Base-by-base conservation (phyloP, 2,888 invertebrate species). In the Acleris literana region DNA sequence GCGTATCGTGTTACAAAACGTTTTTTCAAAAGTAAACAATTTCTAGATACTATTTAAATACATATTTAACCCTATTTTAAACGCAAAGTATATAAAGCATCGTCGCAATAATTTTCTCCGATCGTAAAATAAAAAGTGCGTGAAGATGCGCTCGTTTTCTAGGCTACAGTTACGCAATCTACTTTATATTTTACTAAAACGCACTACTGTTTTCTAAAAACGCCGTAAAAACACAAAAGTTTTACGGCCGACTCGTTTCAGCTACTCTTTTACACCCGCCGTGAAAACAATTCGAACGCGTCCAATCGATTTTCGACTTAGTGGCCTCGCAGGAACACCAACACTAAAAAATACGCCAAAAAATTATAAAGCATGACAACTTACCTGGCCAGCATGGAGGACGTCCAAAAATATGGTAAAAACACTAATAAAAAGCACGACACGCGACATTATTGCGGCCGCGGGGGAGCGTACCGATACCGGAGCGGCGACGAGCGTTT, bases 371-470 rank as follows among this genome's bases (percentile, higher is more conserved):
- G 68, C 54, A 62, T 55, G 65, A 68, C 72, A 58, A 70, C 88
- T 93, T 87, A 94, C 94, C 94, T 93, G 93, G 81, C 92, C 92
- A 75, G 92, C 91, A 75, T 90, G 90, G 78, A 93, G 91, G 86
- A 92, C 93, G 87, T 93, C 93, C 90, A 92, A 90, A 86, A 93
- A 87, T 88, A 93, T 90, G 86, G 92, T 90, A 88, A 93, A 92
- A 86, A 93, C 93, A 93, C 93, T 92, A 85, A 93, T 87, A 90
- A 93, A 90, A 87, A 93, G 90, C 88, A 93, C 92, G 90, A 92
- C 93, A 86, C 93, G 94, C 94, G 93, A 89, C 94, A 94, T 94
- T 86, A 86, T 93, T 84, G 92, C 92, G 90, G 87, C 86, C 91
- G 90, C 91, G 87, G 74, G 71, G 71, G 69, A 82, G 83, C 86